A percentile compares a stretch with the other conserved stretches of the same genome.
These are phyloP conservation scores for Mystacornis crossleyi DNA, from an alignment of 2,113 vertebrate genomes.

Conservation along the genomic window DNA sequence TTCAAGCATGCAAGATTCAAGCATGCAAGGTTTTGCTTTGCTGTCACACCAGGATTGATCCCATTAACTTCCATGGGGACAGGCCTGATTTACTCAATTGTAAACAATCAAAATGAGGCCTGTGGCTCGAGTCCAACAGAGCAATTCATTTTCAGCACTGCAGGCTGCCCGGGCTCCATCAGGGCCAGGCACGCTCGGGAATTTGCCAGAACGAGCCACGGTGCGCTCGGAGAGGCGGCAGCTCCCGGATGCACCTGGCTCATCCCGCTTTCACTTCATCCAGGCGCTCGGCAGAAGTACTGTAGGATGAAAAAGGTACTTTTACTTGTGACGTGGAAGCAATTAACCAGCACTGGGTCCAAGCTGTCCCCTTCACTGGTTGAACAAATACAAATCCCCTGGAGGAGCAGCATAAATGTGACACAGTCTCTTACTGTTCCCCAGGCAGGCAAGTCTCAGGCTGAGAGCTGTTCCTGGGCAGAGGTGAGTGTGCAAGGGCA, in stretches of 20 bases:
- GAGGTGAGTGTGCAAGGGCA: not conserved
- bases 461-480: not conserved
- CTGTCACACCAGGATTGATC: not conserved
- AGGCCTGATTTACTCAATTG: not conserved
- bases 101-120: not conserved
- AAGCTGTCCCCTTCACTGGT: not conserved
- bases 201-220: not conserved
- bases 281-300: not conserved
- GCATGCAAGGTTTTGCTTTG: not conserved
- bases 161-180: not conserved
- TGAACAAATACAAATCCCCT: not conserved
- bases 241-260: rapidly evolving
- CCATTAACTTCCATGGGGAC: slow-evolving; percentile 4
- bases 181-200: not conserved
- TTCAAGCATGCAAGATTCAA: not conserved
- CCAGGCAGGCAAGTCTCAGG: not conserved
- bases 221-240: not conserved
- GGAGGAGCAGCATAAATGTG: not conserved
- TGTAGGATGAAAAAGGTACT: rapidly evolving
- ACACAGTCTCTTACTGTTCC: not conserved
- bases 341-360: not conserved
- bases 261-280: not conserved
- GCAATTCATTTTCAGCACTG: not conserved
- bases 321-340: not conserved
- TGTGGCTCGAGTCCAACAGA: not conserved